These are phyloP conservation scores for Polyommatus icarus DNA, from an alignment of 2,888 invertebrate species.

Conservation along the genomic window DNA sequence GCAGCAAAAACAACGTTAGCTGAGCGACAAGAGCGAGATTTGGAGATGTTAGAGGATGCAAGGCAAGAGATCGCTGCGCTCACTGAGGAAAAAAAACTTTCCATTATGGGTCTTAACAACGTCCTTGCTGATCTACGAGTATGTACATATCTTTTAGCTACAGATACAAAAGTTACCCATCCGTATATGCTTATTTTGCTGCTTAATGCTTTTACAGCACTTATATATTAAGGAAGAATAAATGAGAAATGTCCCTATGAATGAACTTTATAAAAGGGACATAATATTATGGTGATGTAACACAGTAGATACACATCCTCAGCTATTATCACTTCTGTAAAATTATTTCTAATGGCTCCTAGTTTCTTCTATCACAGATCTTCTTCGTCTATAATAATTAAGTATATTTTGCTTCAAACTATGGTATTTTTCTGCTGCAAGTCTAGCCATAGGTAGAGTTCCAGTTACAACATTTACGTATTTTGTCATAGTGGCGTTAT, in stretches of 20 bases:
- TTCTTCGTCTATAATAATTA: not conserved
- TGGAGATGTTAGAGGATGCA: slow-evolving; percentile 79
- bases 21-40: slow-evolving; percentile 76
- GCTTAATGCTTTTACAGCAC: no score
- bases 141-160: not conserved
- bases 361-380: not conserved
- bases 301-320: no score
- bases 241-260: no score
- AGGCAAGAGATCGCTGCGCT: slow-evolving; percentile 80
- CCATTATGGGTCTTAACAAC: slow-evolving; percentile 83
- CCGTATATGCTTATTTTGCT: not conserved
- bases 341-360: not conserved
- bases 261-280: no score
- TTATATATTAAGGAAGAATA: no score
- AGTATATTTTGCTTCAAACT: not conserved
- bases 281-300: no score
- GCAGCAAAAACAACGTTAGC: slow-evolving; percentile 80
- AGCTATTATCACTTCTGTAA: no score
- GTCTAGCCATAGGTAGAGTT: not conserved
- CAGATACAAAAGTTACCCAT: not conserved
- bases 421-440: not conserved
- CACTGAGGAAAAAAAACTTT: slow-evolving; percentile 82
- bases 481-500: slow-evolving; percentile 74
- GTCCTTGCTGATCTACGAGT: slow-evolving; percentile 80
- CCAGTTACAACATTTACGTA: not conserved